phyloP scores from a whole-genome alignment of 1,140 invertebrate genomes.

The Zaprionus taronus region DNA sequence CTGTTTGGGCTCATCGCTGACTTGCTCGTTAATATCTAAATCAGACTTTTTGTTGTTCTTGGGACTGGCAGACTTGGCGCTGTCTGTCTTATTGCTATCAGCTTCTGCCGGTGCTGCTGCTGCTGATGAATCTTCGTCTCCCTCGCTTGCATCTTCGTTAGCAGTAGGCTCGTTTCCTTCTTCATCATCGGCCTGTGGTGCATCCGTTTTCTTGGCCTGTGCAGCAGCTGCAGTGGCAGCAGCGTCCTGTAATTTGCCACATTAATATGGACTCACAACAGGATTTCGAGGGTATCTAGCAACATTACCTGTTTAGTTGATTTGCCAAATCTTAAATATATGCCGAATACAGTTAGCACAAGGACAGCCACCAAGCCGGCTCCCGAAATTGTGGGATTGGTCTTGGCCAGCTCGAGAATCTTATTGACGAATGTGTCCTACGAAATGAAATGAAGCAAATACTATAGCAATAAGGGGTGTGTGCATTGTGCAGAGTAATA shows the following conservation, averaged over 20 bases:
- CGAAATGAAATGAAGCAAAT: constrained; percentile 55
- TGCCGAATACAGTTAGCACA: constrained; percentile 90
- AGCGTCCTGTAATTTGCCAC: constrained; percentile 32
- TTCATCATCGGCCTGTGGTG: constrained; percentile 63
- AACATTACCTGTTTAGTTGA: constrained; percentile 80
- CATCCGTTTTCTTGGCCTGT: constrained; percentile 67
- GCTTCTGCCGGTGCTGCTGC: constrained; percentile 30
- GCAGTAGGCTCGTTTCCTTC: constrained; percentile 53
- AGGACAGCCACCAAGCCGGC: constrained; percentile 88
- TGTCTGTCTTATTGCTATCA: constrained; percentile 59
- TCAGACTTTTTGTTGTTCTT: constrained; percentile 78
- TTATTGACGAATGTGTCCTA: constrained; percentile 93
- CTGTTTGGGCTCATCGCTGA: constrained; percentile 58
- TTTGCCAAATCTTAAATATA: constrained; percentile 82
- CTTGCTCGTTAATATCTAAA: constrained; percentile 70
- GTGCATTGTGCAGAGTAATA: constrained; percentile 49
- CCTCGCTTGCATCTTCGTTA: constrained; percentile 42
- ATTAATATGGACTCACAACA: neutral
- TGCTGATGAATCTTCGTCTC: constrained; percentile 47
- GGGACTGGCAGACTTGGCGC: constrained; percentile 63
- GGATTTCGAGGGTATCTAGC: constrained; percentile 1
- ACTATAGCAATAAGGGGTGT: constrained; percentile 42
- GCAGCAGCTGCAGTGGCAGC: constrained; percentile 50
- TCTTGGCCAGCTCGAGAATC: constrained; percentile 92
- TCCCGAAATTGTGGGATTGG: constrained; percentile 96